Conservation (phyloP, 2,797 vertebrate species). For the Hoplostethus mediterraneus region DNA sequence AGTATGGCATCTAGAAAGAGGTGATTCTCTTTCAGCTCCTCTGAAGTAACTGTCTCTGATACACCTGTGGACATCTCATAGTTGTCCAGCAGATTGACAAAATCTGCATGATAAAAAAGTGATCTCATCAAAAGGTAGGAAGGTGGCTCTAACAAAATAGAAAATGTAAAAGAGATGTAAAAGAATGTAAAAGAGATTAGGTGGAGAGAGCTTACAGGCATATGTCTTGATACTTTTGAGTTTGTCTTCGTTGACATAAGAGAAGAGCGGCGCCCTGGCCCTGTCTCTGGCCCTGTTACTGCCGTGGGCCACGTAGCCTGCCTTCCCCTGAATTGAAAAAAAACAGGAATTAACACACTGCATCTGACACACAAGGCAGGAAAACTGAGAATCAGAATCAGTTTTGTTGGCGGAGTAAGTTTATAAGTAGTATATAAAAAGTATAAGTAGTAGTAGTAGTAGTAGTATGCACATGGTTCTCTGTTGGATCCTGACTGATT, state of each 20-base stretch:
- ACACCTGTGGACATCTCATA: conserved; percentile 88
- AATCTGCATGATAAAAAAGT: conserved; percentile 72
- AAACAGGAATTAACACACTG: neutral
- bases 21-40: conserved; percentile 86
- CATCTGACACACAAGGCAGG: neutral
- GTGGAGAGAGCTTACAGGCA: conserved; percentile 70
- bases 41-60: conserved; percentile 85
- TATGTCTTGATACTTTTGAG: conserved; percentile 85
- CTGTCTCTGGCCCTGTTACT: conserved; percentile 81
- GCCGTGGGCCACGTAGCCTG: conserved; percentile 82
- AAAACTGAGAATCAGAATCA: neutral
- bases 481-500: no score
- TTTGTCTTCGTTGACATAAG: conserved; percentile 81
- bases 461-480: no score
- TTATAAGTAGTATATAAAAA: no score
- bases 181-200: neutral
- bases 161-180: neutral
- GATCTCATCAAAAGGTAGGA: neutral
- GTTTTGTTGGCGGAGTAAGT: no score
- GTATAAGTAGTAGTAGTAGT: no score
- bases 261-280: conserved; percentile 82
- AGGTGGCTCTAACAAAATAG: neutral
- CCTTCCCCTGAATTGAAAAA: conserved; percentile 78
- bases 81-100: conserved; percentile 90
- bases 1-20: conserved; percentile 86